These are phyloP conservation scores for Parotia lawesii DNA, from an alignment of 2,113 vertebrate species.

Conservation along the genomic window DNA sequence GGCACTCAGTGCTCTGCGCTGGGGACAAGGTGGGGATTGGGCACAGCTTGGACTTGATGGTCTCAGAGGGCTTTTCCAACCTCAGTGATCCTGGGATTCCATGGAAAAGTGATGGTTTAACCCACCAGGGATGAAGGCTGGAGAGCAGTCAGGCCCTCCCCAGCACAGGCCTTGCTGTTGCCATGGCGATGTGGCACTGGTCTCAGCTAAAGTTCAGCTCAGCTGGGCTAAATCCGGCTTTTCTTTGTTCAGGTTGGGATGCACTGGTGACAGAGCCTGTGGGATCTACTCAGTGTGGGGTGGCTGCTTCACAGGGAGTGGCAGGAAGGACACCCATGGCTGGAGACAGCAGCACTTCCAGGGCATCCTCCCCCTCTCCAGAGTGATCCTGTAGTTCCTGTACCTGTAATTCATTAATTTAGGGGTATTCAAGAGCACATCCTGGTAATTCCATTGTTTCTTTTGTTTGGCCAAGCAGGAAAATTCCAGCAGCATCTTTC, in stretches of 20 bases:
- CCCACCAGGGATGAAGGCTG: not conserved
- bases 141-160: not conserved
- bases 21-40: not conserved
- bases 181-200: not conserved
- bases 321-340: not conserved
- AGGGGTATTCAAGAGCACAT: not conserved
- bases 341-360: not conserved
- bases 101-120: not conserved
- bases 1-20: not conserved
- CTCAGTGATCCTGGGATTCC: fast-evolving
- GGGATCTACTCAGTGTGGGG: not conserved
- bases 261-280: not conserved
- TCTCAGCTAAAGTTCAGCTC: not conserved
- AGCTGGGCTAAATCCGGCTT: not conserved
- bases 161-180: not conserved
- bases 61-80: not conserved
- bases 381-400: not conserved
- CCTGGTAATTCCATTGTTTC: not conserved
- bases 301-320: not conserved
- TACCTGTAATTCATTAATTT: not conserved
- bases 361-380: not conserved
- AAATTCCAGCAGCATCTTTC: not conserved
- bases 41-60: not conserved
- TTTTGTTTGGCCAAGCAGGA: not conserved
- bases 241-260: not conserved